Evolutionary conservation across 37 sponge, comb jelly and placozoan genomes (phyloP), one percentile per base, ranked within the genome.

Genomic region (Tethya wilhelma): DNA sequence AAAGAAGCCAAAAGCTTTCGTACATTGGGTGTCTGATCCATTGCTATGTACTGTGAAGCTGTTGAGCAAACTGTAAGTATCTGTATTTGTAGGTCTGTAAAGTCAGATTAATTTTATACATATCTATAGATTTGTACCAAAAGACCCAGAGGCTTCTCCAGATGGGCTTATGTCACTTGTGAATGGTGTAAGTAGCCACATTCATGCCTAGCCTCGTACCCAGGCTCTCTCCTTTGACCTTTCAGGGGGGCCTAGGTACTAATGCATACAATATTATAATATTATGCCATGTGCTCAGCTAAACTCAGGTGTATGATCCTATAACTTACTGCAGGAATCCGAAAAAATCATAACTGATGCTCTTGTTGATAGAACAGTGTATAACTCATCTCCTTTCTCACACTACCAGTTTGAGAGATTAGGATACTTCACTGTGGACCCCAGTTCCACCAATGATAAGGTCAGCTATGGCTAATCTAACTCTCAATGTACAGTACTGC

Each of bases 21-120:
- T 99, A 31, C 99, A 98, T 58, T 97, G 97, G 98, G 93, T 97
- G 20, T 87, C 90, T 26, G 31, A 86, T 55, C 95, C 95, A 41
- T 36, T 90, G 33, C 38, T 37, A 7, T 94, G 95, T 78, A 80
- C 83, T 58, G 75, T 97, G 38, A 74, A 95, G 42, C 39, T 89
- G 32, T 97, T 89, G 34, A 73, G 85, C 31, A 80, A 84, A 74
- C 81, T 88, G 94, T 94, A 49, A 65, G 95, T 59, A 23, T 4
- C 64, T 5, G 23, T 1, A 43, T 75, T 44, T n/a, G n/a, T n/a
- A n/a, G n/a, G n/a, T n/a, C n/a, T n/a, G n/a, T n/a, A n/a, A n/a
- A n/a, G n/a, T n/a, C n/a, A n/a, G n/a, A n/a, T n/a, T n/a, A n/a
- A n/a, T n/a, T n/a, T n/a, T n/a, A n/a, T n/a, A n/a, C n/a, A n/a